These are phyloP conservation scores for Pseudotriccus pelzelni DNA, from an alignment of 2,797 vertebrate species.

Conservation along the genomic window DNA sequence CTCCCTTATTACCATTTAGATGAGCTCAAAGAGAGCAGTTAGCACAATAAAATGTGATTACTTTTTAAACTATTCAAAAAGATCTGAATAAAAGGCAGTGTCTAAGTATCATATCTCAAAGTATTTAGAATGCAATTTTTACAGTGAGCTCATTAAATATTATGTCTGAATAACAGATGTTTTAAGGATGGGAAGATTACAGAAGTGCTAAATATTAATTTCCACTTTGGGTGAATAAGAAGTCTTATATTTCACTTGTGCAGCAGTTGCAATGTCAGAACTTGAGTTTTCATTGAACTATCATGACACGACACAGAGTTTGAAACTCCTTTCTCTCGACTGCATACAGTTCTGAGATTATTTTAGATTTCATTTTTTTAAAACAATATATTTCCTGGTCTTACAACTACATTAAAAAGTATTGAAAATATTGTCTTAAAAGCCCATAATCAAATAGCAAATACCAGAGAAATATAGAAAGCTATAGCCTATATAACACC, in stretches of 20 bases:
- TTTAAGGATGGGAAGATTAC: neutral
- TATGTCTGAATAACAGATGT: neutral
- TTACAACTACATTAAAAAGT: neutral
- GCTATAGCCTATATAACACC: neutral
- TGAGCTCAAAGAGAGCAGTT: neutral
- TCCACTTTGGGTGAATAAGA: neutral
- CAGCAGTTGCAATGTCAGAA: neutral
- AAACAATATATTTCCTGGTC: neutral
- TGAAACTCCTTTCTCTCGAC: neutral
- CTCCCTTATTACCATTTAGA: slow-evolving; percentile 39
- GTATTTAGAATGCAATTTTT: slow-evolving; percentile 33
- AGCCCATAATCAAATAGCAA: neutral
- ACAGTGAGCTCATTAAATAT: slow-evolving; percentile 5
- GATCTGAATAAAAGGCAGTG: neutral
- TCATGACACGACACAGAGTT: neutral
- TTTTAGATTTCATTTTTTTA: neutral
- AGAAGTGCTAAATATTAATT: neutral
- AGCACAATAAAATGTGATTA: slow-evolving; percentile 28
- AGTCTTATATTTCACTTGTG: neutral
- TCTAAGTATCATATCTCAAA: slow-evolving; percentile 1
- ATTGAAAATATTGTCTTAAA: neutral
- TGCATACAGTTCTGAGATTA: neutral
- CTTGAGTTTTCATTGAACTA: neutral
- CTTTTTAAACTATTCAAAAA: slow-evolving; percentile 15
- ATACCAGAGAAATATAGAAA: neutral